These are phyloP conservation scores for Drosophila crucigera DNA, from an alignment of 2,888 invertebrate species.

Conservation along the genomic window DNA sequence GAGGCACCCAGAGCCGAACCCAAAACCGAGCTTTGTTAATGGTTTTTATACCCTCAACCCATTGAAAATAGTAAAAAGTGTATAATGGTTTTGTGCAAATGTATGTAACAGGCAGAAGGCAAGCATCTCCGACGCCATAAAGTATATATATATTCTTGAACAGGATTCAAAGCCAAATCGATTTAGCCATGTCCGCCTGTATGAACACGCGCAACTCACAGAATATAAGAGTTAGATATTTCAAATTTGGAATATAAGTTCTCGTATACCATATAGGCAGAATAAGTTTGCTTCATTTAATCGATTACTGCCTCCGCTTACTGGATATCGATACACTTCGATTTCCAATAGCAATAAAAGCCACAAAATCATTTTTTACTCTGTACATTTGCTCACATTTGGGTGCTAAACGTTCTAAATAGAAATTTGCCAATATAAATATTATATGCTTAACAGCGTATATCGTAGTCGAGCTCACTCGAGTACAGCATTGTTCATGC, in stretches of 20 bases:
- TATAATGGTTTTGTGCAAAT: neutral
- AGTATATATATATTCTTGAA: too few relatives aligned
- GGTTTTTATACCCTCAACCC: conserved; percentile 35
- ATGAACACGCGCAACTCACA: neutral
- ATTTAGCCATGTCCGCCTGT: neutral
- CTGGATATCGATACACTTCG: neutral
- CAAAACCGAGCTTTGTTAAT: conserved; percentile 51
- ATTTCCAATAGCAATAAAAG: too few relatives aligned
- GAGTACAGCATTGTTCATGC: neutral
- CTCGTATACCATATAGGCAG: neutral
- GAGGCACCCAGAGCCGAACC: conserved; percentile 29
- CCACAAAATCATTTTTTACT: neutral
- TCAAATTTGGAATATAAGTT: neutral
- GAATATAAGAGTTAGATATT: neutral
- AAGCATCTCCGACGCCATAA: neutral
- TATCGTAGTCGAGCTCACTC: neutral
- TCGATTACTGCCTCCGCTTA: neutral
- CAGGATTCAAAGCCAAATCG: neutral
- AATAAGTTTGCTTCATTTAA: neutral
- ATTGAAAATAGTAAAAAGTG: neutral
- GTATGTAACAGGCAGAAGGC: neutral
- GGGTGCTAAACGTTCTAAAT: neutral
- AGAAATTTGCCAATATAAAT: neutral
- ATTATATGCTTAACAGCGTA: neutral
- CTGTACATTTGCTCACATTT: neutral